phyloP scores from a whole-genome alignment of 2,797 vertebrate species.

The Neoniphon sammara region DNA sequence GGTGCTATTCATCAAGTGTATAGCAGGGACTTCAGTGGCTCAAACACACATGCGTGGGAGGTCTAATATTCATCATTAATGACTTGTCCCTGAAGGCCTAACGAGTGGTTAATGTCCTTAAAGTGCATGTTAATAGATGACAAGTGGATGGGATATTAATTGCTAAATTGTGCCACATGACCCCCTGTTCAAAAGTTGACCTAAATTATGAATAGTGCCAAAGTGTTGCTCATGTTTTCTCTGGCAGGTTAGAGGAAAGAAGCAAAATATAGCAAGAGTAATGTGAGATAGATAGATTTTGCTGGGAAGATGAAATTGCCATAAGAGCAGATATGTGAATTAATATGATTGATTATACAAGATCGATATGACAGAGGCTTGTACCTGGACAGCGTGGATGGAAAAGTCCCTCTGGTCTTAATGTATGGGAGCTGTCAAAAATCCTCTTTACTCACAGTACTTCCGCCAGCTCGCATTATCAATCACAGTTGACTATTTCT shows the following conservation, averaged over 20 bases:
- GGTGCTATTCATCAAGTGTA: constrained; percentile 54
- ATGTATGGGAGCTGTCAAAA: constrained; percentile 70
- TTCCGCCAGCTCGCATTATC: constrained; percentile 50
- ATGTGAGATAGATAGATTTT: constrained; percentile 18
- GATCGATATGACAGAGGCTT: constrained; percentile 53
- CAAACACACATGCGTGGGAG: constrained; percentile 42
- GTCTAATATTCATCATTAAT: constrained; percentile 61
- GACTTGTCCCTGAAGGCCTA: constrained; percentile 54
- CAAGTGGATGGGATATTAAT: constrained; percentile 44
- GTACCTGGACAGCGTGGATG: constrained; percentile 46
- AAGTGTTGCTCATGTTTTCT: constrained; percentile 16
- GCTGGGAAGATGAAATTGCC: constrained; percentile 28
- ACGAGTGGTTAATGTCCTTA: constrained; percentile 64
- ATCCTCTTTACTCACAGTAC: constrained; percentile 61
- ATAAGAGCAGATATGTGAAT: constrained; percentile 30
- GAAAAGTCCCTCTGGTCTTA: constrained; percentile 56
- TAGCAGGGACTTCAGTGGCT: constrained; percentile 31
- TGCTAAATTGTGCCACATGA: constrained; percentile 49
- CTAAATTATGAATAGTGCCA: constrained; percentile 54
- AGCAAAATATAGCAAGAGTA: background rate
- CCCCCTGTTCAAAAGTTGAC: constrained; percentile 50
- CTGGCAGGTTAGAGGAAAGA: constrained; percentile 26
- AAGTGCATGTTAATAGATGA: constrained; percentile 58
- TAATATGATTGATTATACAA: constrained; percentile 48
- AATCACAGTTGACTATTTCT: constrained; percentile 60